phyloP scores from a whole-genome alignment of 2,888 invertebrate species.

The Leptopilina syphax region DNA sequence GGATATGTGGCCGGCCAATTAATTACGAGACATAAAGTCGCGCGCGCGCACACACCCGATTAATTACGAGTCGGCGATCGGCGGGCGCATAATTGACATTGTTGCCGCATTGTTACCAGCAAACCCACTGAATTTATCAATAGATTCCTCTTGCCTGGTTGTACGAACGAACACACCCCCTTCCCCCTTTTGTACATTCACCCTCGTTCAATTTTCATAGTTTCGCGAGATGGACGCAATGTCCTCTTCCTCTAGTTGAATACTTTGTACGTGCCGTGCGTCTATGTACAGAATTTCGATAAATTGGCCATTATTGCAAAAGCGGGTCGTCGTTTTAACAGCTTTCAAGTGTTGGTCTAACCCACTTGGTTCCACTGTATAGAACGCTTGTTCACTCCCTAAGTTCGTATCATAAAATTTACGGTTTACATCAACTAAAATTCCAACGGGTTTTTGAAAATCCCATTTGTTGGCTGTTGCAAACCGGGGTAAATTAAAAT shows the following conservation, averaged over 20 bases:
- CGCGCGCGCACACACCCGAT: constrained; percentile 62
- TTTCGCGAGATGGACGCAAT: constrained; percentile 56
- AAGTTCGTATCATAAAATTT: constrained; percentile 7
- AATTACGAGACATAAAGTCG: constrained; percentile 62
- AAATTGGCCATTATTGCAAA: constrained; percentile 39
- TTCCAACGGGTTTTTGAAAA: too few relatives aligned
- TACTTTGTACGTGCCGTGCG: constrained; percentile 18
- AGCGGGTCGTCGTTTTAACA: constrained; percentile 28
- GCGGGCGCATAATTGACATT: constrained; percentile 73
- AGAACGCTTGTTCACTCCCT: constrained; percentile 1
- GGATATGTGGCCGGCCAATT: constrained; percentile 59
- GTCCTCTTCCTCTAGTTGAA: not conserved
- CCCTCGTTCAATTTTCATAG: constrained; percentile 58
- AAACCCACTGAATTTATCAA: constrained; percentile 71
- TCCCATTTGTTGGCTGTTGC: too few relatives aligned
- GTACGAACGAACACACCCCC: constrained; percentile 52
- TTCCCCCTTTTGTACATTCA: constrained; percentile 47
- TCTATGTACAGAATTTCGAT: constrained; percentile 29
- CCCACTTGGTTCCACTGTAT: not conserved
- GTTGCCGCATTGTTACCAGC: constrained; percentile 72
- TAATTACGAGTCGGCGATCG: constrained; percentile 64
- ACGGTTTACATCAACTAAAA: not conserved
- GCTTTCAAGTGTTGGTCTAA: constrained; percentile 20
- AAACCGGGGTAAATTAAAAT: too few relatives aligned
- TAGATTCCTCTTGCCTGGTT: constrained; percentile 61